phyloP scores from a whole-genome alignment of 1,140 invertebrate genomes.

The Cyclina sinensis region DNA sequence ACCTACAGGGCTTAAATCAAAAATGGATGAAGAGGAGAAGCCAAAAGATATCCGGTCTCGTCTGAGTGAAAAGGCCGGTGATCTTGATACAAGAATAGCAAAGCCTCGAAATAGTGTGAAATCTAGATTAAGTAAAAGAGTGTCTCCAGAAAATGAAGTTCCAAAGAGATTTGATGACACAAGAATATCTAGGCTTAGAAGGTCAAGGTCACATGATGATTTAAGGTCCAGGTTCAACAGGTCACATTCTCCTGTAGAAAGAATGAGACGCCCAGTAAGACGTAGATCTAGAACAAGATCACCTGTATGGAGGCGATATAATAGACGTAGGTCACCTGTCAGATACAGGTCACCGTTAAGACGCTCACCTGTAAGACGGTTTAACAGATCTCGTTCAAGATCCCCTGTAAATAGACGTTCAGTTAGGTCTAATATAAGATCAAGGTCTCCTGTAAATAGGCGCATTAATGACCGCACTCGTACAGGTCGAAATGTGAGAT shows the following conservation, averaged over 20 bases:
- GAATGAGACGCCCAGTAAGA: not conserved
- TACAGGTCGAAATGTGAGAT: conserved; percentile 44
- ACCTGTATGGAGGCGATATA: conserved; percentile 39
- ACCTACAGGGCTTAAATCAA: conserved; percentile 35
- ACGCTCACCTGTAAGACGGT: conserved; percentile 42
- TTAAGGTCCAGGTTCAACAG: conserved; percentile 34
- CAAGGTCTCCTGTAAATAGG: conserved; percentile 44
- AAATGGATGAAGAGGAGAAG: conserved; percentile 56
- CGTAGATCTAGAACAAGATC: conserved; percentile 40
- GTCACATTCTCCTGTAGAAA: conserved; percentile 30
- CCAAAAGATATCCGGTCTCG: conserved; percentile 47
- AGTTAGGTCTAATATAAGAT: conserved; percentile 30
- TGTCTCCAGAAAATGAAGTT: conserved; percentile 31
- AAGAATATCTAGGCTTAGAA: conserved; percentile 33
- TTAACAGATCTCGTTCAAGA: conserved; percentile 44
- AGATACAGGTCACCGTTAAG: conserved; percentile 31
- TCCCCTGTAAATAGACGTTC: conserved; percentile 41
- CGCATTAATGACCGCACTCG: conserved; percentile 22
- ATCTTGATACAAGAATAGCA: not conserved
- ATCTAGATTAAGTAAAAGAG: conserved; percentile 62
- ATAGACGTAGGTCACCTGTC: conserved; percentile 37
- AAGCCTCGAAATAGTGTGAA: conserved; percentile 55
- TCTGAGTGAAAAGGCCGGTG: conserved; percentile 27
- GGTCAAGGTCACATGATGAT: conserved; percentile 42
- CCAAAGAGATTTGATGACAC: conserved; percentile 42